A percentile compares a stretch with the other conserved stretches of the same genome.
phyloP scores from a whole-genome alignment of 2,888 invertebrate genomes.

The Eulithis testata region DNA sequence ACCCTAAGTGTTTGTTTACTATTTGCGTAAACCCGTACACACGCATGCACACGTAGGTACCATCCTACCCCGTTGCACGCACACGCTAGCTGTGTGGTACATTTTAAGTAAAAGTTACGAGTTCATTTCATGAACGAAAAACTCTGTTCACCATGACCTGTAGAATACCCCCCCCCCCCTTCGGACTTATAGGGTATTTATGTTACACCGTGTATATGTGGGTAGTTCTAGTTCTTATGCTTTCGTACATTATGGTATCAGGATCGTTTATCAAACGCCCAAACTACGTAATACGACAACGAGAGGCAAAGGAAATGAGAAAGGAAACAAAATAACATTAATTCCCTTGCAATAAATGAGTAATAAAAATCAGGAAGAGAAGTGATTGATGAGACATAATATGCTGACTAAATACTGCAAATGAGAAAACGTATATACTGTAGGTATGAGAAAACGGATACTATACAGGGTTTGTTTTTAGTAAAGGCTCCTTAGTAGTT shows the following conservation, averaged over 20 bases:
- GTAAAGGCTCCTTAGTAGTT: background rate
- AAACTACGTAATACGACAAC: constrained; percentile 51
- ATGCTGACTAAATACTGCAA: constrained; percentile 43
- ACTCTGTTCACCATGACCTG: no score
- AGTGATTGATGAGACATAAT: constrained; percentile 48
- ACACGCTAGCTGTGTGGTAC: no score
- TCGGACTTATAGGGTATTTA: no score
- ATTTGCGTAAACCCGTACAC: no score
- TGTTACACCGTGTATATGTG: background rate
- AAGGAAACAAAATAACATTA: constrained; percentile 50
- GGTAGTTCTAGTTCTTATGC: constrained; percentile 19
- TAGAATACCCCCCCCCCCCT: no score
- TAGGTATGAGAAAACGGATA: background rate
- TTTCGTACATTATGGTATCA: constrained; percentile 40
- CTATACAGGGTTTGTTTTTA: constrained; percentile 25
- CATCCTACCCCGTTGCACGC: no score
- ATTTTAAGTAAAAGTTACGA: no score
- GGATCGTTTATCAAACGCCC: constrained; percentile 50
- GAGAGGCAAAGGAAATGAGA: constrained; percentile 39
- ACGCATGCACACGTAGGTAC: no score
- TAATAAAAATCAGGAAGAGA: constrained; percentile 42
- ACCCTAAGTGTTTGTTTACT: no score
- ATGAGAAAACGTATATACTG: constrained; percentile 30
- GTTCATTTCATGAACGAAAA: no score
- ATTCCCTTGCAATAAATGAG: constrained; percentile 45